phyloP scores from a whole-genome alignment of 2,888 invertebrate species.

The Acleris holmiana region DNA sequence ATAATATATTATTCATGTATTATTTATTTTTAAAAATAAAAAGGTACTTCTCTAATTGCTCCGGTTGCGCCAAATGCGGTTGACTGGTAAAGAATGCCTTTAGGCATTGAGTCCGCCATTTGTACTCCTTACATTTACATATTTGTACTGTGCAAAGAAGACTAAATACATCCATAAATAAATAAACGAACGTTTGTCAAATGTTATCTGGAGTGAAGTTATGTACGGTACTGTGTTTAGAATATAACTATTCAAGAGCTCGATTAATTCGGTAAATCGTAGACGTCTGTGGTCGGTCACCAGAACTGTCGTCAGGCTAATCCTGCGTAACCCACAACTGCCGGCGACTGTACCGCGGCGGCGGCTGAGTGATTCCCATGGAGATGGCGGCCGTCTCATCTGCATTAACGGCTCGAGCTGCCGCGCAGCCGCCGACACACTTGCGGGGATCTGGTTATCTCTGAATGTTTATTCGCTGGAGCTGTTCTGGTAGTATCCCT shows the following conservation, averaged over 20 bases:
- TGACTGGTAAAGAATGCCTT: no score
- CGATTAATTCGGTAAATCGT: not conserved
- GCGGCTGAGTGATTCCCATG: constrained; percentile 9
- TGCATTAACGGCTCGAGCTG: constrained; percentile 7
- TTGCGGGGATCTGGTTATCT: not conserved
- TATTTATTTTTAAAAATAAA: no score
- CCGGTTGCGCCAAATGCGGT: no score
- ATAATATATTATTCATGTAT: no score
- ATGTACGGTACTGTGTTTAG: no score
- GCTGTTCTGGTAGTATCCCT: not conserved
- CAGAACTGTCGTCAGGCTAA: not conserved
- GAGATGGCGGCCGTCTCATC: constrained; percentile 14
- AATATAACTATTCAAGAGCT: not conserved
- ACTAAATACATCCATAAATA: no score
- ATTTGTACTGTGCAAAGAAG: no score
- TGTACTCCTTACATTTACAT: no score
- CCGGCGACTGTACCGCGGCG: not conserved
- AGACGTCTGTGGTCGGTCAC: not conserved
- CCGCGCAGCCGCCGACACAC: not conserved
- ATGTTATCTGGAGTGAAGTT: no score
- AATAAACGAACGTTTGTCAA: no score
- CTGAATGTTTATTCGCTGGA: not conserved
- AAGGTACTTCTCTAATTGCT: no score
- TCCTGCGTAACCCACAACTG: not conserved
- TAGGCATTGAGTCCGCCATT: no score